Base-by-base conservation (phyloP, 1,140 invertebrate species). In the Ptiloglossa arizonensis region DNA sequence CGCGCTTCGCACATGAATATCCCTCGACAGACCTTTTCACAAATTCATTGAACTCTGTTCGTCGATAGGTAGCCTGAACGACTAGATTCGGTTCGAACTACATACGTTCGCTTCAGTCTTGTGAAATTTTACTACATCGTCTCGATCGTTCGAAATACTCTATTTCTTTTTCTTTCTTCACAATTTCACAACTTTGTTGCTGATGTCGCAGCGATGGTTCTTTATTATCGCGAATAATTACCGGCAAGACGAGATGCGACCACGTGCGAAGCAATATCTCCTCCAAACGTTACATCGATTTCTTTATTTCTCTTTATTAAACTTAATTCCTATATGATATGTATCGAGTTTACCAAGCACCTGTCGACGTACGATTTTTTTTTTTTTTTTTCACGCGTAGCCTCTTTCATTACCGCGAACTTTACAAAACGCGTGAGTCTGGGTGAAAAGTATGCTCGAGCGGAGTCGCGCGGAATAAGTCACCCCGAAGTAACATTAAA, bases 281-380 rank as follows among this genome's bases (percentile, higher is more conserved):
- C 22, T 24, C 22, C 41, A 13, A 35, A 19, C n/a, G n/a, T 71
- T 71, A 72, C 46, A 78, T 64, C 62, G 19, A 72, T 66, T 35
- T 2, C 9, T 41, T 60, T 3, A 11, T 1, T 35, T 69, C 46
- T 19, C 17, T 17, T 44, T 35, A 50, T 38, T 27, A 41, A 41
- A 50, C 74, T 81, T 82, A 82, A 70, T 3, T 41, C 9, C 41
- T 79, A 73, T 35, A 5, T 81, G 66, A 83, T 83, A 81, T 73
- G 78, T 76, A 81, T 72, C 48, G 9, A 57, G 22, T 69, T 72
- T 68, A 32, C 62, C 22, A 41, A 29, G 50, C n/a, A 6, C 59
- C 24, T 19, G 27, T 27, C 17, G 46, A 8, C 35, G 35, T 59
- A 19, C 54, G 27, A n/a, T n/a, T n/a, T n/a, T n/a, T n/a, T n/a